Conservation (phyloP, 1,140 invertebrate species). For the Drosophila kanapiae region DNA sequence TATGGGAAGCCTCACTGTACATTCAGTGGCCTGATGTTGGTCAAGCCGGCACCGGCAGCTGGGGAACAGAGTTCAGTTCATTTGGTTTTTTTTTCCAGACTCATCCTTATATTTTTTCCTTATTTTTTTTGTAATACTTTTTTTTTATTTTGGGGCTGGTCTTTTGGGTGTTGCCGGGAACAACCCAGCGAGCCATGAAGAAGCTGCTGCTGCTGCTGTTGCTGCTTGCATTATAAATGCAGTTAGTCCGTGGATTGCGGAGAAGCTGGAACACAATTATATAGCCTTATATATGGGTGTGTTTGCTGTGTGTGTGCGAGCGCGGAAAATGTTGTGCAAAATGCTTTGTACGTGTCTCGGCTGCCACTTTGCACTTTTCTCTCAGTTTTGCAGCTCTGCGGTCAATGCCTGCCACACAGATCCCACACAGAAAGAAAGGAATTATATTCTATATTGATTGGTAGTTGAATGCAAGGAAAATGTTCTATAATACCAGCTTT, state of each 20-base stretch:
- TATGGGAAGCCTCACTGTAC: conserved; percentile 33
- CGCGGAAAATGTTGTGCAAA: conserved; percentile 82
- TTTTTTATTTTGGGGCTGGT: conserved; percentile 52
- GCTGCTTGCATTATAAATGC: conserved; percentile 74
- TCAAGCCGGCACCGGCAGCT: conserved; percentile 36
- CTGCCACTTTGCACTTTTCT: conserved; percentile 56
- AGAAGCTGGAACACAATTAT: conserved; percentile 75
- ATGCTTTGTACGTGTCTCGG: conserved; percentile 71
- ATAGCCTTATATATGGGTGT: conserved; percentile 5
- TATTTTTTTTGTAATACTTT: conserved; percentile 31
- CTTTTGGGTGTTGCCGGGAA: conserved; percentile 76
- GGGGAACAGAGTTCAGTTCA: conserved; percentile 48
- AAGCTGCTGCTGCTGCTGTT: conserved; percentile 63
- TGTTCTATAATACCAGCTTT: no score
- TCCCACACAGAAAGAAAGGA: conserved; percentile 8
- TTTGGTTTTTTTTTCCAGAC: conserved; percentile 64
- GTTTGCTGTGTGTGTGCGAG: conserved; percentile 48
- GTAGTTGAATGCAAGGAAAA: no score
- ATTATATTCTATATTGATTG: not conserved
- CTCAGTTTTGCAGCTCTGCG: conserved; percentile 31
- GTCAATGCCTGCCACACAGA: conserved; percentile 60
- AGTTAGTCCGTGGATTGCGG: conserved; percentile 63
- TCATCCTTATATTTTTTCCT: conserved; percentile 38
- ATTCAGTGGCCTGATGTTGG: conserved; percentile 24
- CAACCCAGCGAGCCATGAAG: conserved; percentile 77